These are phyloP conservation scores for Labeo catla DNA, from an alignment of 2,113 vertebrate genomes.

Conservation along the genomic window DNA sequence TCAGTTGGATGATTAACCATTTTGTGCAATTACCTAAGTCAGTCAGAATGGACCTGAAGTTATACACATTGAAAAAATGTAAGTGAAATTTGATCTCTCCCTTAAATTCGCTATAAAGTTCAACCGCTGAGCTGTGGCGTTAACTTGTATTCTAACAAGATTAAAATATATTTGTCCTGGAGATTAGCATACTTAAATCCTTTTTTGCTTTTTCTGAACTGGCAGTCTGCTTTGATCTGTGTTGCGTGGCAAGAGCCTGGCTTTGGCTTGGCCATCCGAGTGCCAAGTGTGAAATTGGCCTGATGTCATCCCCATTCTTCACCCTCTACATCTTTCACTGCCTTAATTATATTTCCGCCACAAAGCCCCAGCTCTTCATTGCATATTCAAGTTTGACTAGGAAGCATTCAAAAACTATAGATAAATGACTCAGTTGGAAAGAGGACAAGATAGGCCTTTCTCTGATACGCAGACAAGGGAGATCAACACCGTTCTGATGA, in stretches of 20 bases:
- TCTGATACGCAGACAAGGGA: slow-evolving; percentile 69
- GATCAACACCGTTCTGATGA: slow-evolving; percentile 72
- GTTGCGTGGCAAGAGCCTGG: slow-evolving; percentile 87
- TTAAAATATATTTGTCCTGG: slow-evolving; percentile 99
- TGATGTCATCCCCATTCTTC: slow-evolving; percentile 98
- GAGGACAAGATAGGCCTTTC: slow-evolving; percentile 74
- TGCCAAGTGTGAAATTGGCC: slow-evolving; percentile 97
- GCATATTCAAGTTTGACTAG: slow-evolving; percentile 96
- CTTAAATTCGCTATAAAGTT: slow-evolving; percentile 83
- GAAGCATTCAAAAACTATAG: slow-evolving; percentile 89
- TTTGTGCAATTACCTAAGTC: slow-evolving; percentile 74
- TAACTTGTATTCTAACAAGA: slow-evolving; percentile 99
- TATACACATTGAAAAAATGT: slow-evolving; percentile 74
- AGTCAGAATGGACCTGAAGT: slow-evolving; percentile 77
- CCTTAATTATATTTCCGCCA: slow-evolving; percentile 98
- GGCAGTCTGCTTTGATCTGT: slow-evolving; percentile 95
- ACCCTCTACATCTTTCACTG: slow-evolving; percentile 90
- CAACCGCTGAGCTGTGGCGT: slow-evolving; percentile 90
- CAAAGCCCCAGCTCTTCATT: slow-evolving; percentile 93
- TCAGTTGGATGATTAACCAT: slow-evolving; percentile 47
- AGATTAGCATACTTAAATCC: slow-evolving; percentile 98
- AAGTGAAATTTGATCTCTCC: slow-evolving; percentile 78
- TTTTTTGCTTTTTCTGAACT: slow-evolving; percentile 84
- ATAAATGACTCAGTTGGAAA: slow-evolving; percentile 85
- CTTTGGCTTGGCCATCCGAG: slow-evolving; percentile 88